Evolutionary conservation across 2,888 invertebrate genomes (phyloP).

Genomic region (Hybos culiciformis): DNA sequence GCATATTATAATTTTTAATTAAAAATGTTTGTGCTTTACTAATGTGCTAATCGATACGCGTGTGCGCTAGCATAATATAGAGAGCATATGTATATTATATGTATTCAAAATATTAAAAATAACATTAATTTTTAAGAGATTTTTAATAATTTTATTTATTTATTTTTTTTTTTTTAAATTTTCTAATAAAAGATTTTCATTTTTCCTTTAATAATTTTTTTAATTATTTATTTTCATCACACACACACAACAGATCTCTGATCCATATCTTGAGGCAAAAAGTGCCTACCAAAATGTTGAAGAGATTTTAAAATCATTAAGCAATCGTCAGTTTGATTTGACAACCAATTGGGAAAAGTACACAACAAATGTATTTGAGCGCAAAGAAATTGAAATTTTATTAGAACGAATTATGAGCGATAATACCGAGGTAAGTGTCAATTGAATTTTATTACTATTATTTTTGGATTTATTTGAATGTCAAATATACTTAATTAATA

Average conservation of each 20-base stretch:
- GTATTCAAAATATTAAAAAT: no score
- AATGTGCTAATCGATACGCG: no score
- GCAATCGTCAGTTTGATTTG: slow-evolving; percentile 47
- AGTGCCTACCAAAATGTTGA: slow-evolving; percentile 53
- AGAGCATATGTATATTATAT: no score
- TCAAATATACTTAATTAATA: not conserved
- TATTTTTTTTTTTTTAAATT: no score
- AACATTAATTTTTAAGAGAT: no score
- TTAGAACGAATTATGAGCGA: slow-evolving; percentile 46
- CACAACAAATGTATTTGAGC: slow-evolving; percentile 49
- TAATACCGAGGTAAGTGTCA: slow-evolving; percentile 47
- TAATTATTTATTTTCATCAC: slow-evolving; percentile 28
- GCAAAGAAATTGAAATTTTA: slow-evolving; percentile 38
- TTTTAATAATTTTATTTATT: no score
- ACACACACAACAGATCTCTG: slow-evolving; percentile 43
- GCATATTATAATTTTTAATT: no score
- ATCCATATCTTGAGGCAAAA: slow-evolving; percentile 54
- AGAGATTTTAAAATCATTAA: slow-evolving; percentile 51
- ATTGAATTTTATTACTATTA: not conserved
- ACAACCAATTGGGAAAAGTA: slow-evolving; percentile 58
- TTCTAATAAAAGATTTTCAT: not conserved
- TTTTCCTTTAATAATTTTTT: slow-evolving; percentile 14
- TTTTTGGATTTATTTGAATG: not conserved
- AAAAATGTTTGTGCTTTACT: no score
- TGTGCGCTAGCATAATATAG: no score